Conservation (phyloP, 2,888 invertebrate species). For the Sericinus montela region DNA sequence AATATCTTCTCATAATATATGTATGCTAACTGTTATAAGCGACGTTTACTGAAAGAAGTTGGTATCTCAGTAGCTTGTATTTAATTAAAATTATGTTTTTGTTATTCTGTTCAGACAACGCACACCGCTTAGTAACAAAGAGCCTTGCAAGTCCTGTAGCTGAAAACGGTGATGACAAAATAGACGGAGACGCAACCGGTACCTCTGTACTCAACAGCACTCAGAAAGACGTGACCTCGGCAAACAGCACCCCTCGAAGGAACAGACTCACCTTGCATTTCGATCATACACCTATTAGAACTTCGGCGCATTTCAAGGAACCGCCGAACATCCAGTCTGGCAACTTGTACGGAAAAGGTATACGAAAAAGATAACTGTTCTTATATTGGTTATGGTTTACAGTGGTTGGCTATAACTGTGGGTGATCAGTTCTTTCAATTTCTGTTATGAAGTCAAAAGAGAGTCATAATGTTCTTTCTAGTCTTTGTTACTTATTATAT, state of each 20-base stretch:
- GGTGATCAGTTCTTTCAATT: too few relatives aligned
- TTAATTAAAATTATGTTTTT: not conserved
- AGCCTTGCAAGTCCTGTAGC: slow-evolving; percentile 52
- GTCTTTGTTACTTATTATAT: too few relatives aligned
- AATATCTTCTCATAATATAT: too few relatives aligned
- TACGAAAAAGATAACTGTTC: slow-evolving; percentile 19
- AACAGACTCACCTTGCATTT: slow-evolving; percentile 86
- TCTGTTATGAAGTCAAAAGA: too few relatives aligned
- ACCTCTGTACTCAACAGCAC: slow-evolving; percentile 30
- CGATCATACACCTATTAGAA: slow-evolving; percentile 83
- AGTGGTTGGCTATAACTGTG: not conserved
- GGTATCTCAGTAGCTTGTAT: too few relatives aligned
- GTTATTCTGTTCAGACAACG: slow-evolving; percentile 81
- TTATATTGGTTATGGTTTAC: not conserved
- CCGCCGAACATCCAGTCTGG: slow-evolving; percentile 67
- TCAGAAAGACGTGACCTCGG: slow-evolving; percentile 51
- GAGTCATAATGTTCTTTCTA: too few relatives aligned
- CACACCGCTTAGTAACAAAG: slow-evolving; percentile 82
- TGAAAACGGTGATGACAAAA: slow-evolving; percentile 59
- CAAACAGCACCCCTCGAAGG: slow-evolving; percentile 74
- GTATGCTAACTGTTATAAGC: too few relatives aligned
- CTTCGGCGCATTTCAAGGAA: slow-evolving; percentile 87
- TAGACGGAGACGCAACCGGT: slow-evolving; percentile 49
- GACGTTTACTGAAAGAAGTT: too few relatives aligned
- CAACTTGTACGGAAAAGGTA: slow-evolving; percentile 63